These are phyloP conservation scores for Yponomeuta plumbellus DNA, from an alignment of 2,888 invertebrate genomes.

Conservation along the genomic window DNA sequence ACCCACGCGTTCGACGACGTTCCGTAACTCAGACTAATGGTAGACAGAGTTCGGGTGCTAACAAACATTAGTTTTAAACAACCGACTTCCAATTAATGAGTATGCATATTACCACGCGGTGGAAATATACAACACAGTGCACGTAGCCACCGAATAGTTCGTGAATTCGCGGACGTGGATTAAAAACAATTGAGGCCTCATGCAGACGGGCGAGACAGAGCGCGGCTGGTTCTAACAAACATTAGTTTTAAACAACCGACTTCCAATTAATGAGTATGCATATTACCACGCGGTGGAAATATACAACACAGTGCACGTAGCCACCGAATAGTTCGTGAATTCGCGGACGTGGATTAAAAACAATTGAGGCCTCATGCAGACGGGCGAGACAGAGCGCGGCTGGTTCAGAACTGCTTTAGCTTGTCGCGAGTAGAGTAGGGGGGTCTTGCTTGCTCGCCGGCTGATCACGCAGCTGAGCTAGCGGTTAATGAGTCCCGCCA, in stretches of 20 bases:
- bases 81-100: slow-evolving; percentile 16
- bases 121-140: slow-evolving; percentile 1
- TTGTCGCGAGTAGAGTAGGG: slow-evolving; percentile 40
- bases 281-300: slow-evolving; percentile 24
- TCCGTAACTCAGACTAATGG: slow-evolving; percentile 36
- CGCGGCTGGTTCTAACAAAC: slow-evolving; percentile 45
- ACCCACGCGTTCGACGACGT: slow-evolving; percentile 60
- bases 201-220: slow-evolving; percentile 42
- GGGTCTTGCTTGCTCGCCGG: slow-evolving; percentile 23
- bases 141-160: background rate
- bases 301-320: background rate
- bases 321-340: background rate
- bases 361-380: slow-evolving; percentile 22
- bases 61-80: background rate
- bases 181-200: background rate
- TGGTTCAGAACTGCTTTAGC: slow-evolving; percentile 48
- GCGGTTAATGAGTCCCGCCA: background rate
- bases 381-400: slow-evolving; percentile 45
- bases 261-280: slow-evolving; percentile 24
- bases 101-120: slow-evolving; percentile 28
- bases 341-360: background rate
- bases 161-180: background rate
- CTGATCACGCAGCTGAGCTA: background rate
- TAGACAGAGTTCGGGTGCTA: background rate
- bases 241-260: too few relatives aligned